Conservation (phyloP, 2,888 invertebrate genomes). For the Chaetoderma sp. region DNA sequence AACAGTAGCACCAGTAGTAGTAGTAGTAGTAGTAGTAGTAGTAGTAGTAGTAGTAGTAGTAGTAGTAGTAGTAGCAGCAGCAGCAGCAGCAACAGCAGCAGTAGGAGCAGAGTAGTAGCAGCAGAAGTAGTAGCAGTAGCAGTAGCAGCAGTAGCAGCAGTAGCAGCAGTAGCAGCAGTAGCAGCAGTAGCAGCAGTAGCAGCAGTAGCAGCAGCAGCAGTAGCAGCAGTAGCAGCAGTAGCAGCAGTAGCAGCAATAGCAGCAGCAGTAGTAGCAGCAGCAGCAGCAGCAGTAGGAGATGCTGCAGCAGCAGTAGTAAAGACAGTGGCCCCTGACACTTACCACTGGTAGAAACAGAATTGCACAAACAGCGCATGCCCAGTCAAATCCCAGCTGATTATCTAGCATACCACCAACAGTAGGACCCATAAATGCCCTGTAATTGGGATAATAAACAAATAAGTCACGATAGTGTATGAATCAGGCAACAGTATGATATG, state of each 20-base stretch:
- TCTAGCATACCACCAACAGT: slow-evolving; percentile 49
- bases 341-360: slow-evolving; percentile 43
- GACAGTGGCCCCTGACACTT: too few relatives aligned
- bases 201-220: slow-evolving; percentile 6
- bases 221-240: background rate
- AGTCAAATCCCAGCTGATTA: slow-evolving; percentile 62
- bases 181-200: background rate
- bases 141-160: background rate
- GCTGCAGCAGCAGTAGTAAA: background rate
- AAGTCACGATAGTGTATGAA: background rate
- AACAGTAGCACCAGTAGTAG: too few relatives aligned
- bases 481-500: too few relatives aligned
- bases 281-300: too few relatives aligned
- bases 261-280: background rate
- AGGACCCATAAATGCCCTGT: slow-evolving; percentile 54
- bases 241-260: background rate
- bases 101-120: slow-evolving; percentile 3
- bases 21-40: too few relatives aligned
- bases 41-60: too few relatives aligned
- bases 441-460: slow-evolving; percentile 1
- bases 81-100: too few relatives aligned
- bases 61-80: too few relatives aligned
- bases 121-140: too few relatives aligned
- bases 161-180: background rate
- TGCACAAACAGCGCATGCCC: slow-evolving; percentile 61